phyloP scores from a whole-genome alignment of 2,113 vertebrate genomes.

The Oxyura jamaicensis region DNA sequence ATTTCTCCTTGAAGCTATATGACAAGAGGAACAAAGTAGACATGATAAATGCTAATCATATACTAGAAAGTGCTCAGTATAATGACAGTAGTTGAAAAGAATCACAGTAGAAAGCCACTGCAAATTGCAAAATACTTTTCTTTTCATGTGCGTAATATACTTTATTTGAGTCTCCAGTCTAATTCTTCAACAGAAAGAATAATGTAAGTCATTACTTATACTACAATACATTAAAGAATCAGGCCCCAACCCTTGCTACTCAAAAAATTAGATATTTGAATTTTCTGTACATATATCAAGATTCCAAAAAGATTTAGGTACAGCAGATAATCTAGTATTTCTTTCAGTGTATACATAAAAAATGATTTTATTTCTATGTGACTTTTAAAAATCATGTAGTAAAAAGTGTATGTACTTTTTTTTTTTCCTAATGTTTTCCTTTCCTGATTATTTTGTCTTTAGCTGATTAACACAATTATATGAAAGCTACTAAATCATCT shows the following conservation, averaged over 20 bases:
- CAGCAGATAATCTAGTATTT: not conserved
- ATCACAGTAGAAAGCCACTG: not conserved
- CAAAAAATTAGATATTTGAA: not conserved
- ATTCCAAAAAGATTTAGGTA: not conserved
- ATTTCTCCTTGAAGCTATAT: not conserved
- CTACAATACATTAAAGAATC: not conserved
- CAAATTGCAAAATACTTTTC: not conserved
- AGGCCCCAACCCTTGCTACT: not conserved
- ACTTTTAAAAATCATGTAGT: not conserved
- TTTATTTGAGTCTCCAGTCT: not conserved
- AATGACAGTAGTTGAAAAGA: not conserved
- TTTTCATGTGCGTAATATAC: not conserved
- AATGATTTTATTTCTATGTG: constrained; percentile 9
- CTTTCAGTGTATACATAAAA: not conserved
- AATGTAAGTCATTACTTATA: not conserved
- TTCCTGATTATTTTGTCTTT: constrained; percentile 12
- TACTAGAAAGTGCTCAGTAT: not conserved
- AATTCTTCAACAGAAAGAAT: not conserved
- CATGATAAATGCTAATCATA: not conserved
- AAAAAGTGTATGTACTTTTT: not conserved
- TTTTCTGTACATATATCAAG: not conserved
- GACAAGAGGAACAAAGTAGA: not conserved
- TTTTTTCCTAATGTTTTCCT: constrained; percentile 43
- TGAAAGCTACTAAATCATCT: not conserved
- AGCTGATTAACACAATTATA: constrained; percentile 18